Evolutionary conservation across 2,797 vertebrate genomes (phyloP), one percentile per base, ranked within the genome.

Genomic region (Notolepis coatsorum): DNA sequence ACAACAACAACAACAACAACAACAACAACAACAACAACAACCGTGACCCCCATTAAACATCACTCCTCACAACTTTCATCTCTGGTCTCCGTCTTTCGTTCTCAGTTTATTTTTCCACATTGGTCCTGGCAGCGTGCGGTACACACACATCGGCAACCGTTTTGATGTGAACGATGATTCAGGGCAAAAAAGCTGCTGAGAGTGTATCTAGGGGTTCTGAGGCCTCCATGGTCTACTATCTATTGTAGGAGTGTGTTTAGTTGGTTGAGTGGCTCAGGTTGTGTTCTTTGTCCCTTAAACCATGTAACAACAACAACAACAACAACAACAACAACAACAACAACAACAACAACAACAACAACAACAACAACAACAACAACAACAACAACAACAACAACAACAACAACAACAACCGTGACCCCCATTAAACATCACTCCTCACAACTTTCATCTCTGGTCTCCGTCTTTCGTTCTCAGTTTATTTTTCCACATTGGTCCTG

Each of bases 351-450:
- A n/a, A n/a, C n/a, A n/a, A n/a, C n/a, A n/a, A n/a, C n/a, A n/a
- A n/a, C n/a, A n/a, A n/a, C n/a, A n/a, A n/a, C n/a, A n/a, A n/a
- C n/a, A n/a, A n/a, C n/a, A n/a, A n/a, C n/a, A n/a, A n/a, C n/a
- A n/a, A n/a, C n/a, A n/a, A n/a, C n/a, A n/a, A n/a, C n/a, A n/a
- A n/a, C n/a, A n/a, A n/a, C n/a, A n/a, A n/a, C n/a, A n/a, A n/a
- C n/a, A n/a, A 80, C 65, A 59, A 77, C 84, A 64, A 78, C 75
- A 71, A 82, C 78, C 64, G 64, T 24, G 57, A 80, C 65, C 71
- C n/a, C 71, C 68, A 87, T 84, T 90, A 88, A 90, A 90, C 52
- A 56, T 82, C 53, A 77, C 68, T 82, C 75, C 64, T 84, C 66
- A 51, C 79, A 82, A 79, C 65, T 21, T 75, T 21, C 38, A 71